A percentile compares a stretch with the other conserved stretches of the same genome.
Conservation (phyloP, 2,113 vertebrate genomes). For the Gyps fulvus region DNA sequence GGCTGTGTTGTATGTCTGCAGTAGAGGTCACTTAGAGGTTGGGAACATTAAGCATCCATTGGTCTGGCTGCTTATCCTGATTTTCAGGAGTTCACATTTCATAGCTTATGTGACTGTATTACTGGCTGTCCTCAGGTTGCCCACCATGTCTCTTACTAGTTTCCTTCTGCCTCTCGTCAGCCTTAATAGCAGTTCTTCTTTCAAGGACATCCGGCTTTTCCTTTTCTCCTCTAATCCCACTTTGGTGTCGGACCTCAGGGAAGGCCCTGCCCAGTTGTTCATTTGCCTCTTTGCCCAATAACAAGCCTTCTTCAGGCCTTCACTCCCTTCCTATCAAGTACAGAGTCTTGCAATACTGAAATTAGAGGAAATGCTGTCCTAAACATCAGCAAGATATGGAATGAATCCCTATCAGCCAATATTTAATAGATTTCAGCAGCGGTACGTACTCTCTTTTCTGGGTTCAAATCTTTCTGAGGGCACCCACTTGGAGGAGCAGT, state of each 20-base stretch:
- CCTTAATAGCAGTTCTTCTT: not conserved
- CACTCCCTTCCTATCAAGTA: not conserved
- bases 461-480: conserved; percentile 54
- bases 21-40: not conserved
- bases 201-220: not conserved
- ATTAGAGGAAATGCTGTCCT: not conserved
- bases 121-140: not conserved
- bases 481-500: conserved; percentile 22
- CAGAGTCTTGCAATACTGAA: not conserved
- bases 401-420: not conserved
- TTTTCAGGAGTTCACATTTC: not conserved
- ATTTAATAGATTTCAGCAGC: not conserved
- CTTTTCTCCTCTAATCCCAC: not conserved
- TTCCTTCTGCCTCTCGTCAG: not conserved
- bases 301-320: not conserved
- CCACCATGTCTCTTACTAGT: not conserved
- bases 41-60: not conserved
- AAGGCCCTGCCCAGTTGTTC: not conserved
- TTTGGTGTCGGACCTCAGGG: not conserved
- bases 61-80: not conserved
- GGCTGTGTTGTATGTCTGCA: not conserved
- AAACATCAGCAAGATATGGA: too few relatives aligned
- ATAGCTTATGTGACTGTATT: not conserved
- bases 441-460: conserved; percentile 65
- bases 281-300: not conserved